Evolutionary conservation across 2,797 vertebrate species (phyloP).

Genomic region (Sus cebifrons): DNA sequence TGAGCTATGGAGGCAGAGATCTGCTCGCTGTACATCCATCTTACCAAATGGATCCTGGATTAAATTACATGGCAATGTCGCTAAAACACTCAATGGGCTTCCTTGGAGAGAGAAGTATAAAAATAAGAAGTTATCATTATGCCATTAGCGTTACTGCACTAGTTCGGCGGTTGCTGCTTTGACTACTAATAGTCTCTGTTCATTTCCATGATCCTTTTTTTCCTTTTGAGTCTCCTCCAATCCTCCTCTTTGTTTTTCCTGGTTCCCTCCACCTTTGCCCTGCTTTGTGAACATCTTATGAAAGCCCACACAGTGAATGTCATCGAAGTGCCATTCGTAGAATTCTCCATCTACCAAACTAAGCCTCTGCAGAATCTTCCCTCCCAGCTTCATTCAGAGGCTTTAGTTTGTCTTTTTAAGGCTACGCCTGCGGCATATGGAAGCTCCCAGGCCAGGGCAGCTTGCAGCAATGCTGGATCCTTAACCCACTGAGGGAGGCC

Average conservation of each 20-base stretch:
- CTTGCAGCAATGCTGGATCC: too few species aligned
- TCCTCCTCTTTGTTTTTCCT: neutral
- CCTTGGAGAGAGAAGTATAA: conserved; percentile 69
- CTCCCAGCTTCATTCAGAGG: neutral
- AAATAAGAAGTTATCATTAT: conserved; percentile 77
- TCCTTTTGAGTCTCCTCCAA: conserved; percentile 8
- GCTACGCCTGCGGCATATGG: too few species aligned
- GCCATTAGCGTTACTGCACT: conserved; percentile 70
- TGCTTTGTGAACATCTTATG: neutral
- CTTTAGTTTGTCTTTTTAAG: too few species aligned
- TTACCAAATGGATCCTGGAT: conserved; percentile 67
- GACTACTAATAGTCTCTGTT: conserved; percentile 68
- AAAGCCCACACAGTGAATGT: neutral
- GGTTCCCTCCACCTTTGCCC: neutral
- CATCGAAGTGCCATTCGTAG: neutral
- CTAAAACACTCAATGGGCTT: conserved; percentile 57
- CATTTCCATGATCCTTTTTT: neutral
- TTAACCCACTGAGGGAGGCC: too few species aligned
- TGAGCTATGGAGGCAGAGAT: conserved; percentile 41
- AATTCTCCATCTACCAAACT: neutral
- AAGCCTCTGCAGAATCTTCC: neutral
- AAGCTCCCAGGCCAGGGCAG: too few species aligned
- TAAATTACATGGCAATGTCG: conserved; percentile 67
- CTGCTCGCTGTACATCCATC: conserved; percentile 20
- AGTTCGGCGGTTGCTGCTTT: conserved; percentile 9